Conservation (phyloP, 1,140 invertebrate genomes). For the Penaeus chinensis region DNA sequence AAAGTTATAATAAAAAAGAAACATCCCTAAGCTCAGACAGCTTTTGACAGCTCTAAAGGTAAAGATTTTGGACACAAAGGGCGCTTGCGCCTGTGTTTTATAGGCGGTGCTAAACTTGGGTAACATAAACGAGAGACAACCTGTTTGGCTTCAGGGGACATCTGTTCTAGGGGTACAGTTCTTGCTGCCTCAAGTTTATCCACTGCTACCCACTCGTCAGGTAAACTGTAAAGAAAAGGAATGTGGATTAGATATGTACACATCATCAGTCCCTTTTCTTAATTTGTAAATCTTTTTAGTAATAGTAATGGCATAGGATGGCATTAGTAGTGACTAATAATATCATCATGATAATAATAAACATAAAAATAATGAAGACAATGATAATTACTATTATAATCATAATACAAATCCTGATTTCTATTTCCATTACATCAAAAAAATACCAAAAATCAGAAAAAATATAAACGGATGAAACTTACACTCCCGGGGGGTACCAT, state of each 20-base stretch:
- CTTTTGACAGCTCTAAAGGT: conserved; percentile 54
- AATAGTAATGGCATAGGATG: no score
- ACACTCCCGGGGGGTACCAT: conserved; percentile 55
- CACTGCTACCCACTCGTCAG: conserved; percentile 75
- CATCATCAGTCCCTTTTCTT: no score
- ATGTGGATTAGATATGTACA: no score
- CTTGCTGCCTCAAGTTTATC: conserved; percentile 72
- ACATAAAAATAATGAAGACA: no score
- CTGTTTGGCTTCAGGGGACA: conserved; percentile 66
- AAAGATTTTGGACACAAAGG: conserved; percentile 52
- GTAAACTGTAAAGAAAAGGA: conserved; percentile 68
- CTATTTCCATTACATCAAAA: neutral
- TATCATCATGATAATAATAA: no score
- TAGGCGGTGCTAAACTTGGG: conserved; percentile 33
- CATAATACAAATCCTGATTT: no score
- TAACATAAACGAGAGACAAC: conserved; percentile 46
- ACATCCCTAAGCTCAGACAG: conserved; percentile 48
- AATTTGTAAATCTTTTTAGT: no score
- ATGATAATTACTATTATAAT: no score
- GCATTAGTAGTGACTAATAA: no score
- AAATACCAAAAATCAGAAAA: neutral
- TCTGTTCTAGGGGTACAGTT: conserved; percentile 71
- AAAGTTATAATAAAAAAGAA: conserved; percentile 25
- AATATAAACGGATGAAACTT: conserved; percentile 1
- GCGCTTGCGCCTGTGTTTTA: conserved; percentile 56